These are phyloP conservation scores for Ctenopoma multispine DNA, from an alignment of 2,797 vertebrate genomes.

Conservation along the genomic window DNA sequence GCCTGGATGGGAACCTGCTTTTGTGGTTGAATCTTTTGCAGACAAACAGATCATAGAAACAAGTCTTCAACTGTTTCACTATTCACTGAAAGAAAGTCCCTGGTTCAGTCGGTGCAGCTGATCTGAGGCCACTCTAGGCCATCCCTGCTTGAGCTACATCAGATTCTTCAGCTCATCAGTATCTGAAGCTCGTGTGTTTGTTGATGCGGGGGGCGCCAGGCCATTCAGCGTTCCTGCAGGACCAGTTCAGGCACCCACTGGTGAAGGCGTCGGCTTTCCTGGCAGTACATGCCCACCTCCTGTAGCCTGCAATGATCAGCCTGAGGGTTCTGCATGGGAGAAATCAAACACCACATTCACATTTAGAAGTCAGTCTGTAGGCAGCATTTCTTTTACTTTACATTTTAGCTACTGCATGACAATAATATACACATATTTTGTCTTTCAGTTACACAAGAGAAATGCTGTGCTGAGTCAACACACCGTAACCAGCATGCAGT, in stretches of 20 bases:
- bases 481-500: conserved; percentile 95
- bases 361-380: neutral
- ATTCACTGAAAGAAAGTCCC: conserved; percentile 18
- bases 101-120: conserved; percentile 4
- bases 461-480: conserved; percentile 52
- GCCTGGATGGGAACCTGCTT: conserved; percentile 22
- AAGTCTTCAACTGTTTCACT: conserved; percentile 22
- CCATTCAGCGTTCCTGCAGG: conserved; percentile 89
- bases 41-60: conserved; percentile 25
- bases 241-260: conserved; percentile 92
- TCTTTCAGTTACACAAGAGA: conserved; percentile 29
- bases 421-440: neutral
- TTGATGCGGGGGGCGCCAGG: neutral
- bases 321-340: conserved; percentile 84
- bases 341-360: conserved; percentile 18
- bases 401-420: too few relatives aligned
- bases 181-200: conserved; percentile 30
- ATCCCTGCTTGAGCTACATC: conserved; percentile 24
- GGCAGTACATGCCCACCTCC: conserved; percentile 90
- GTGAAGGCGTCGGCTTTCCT: conserved; percentile 89
- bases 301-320: conserved; percentile 88
- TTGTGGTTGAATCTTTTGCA: conserved; percentile 27
- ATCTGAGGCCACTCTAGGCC: conserved; percentile 13
- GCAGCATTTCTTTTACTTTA: too few relatives aligned
- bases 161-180: conserved; percentile 45